phyloP scores from a whole-genome alignment of 2,797 vertebrate species.

The Brachyrhaphis roseni region DNA sequence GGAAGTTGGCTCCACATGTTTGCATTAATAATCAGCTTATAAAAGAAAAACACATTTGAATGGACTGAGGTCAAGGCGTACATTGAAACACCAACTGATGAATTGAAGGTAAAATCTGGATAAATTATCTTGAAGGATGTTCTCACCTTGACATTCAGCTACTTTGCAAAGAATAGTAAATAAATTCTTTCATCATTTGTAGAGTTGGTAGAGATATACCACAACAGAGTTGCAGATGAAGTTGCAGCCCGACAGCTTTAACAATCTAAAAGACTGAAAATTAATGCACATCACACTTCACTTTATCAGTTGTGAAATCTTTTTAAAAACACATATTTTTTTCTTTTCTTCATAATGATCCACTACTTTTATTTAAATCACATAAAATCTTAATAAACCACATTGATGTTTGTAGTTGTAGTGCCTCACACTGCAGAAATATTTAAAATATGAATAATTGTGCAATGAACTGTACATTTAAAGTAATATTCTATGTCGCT shows the following conservation, averaged over 20 bases:
- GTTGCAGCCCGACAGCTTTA: neutral
- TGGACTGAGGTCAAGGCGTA: neutral
- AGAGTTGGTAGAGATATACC: neutral
- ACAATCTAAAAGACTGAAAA: neutral
- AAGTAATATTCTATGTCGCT: neutral
- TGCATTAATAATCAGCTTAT: neutral
- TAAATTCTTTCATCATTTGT: neutral
- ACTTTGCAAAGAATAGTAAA: neutral
- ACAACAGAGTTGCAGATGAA: neutral
- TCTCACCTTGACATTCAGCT: neutral
- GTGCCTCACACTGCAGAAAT: neutral
- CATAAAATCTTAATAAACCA: neutral
- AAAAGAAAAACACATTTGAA: neutral
- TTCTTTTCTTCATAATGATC: neutral
- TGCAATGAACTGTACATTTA: neutral
- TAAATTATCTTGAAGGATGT: neutral
- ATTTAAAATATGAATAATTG: neutral
- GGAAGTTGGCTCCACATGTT: neutral
- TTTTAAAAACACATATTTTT: neutral
- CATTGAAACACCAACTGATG: neutral
- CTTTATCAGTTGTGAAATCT: neutral
- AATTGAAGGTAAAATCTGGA: neutral
- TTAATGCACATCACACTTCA: neutral
- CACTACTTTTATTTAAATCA: neutral
- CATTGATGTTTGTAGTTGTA: neutral